Percentiles rank a stretch among this genome's conserved stretches.
Conservation (phyloP, 2,888 invertebrate genomes). For the Pachydiplax longipennis region DNA sequence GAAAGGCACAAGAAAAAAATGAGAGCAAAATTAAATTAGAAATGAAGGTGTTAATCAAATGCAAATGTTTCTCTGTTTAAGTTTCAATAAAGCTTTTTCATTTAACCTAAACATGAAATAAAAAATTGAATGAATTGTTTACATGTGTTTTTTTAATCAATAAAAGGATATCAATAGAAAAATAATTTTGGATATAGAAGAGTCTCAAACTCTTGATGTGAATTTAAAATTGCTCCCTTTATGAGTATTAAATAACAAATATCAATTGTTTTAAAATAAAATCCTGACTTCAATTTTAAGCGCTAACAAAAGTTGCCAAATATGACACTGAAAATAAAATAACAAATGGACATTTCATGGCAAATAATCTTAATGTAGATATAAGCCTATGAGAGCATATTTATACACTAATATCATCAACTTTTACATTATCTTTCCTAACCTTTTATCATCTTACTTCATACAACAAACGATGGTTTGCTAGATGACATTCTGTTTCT, state of each 20-base stretch:
- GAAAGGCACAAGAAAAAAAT: slow-evolving; percentile 19
- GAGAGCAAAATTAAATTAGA: slow-evolving; percentile 38
- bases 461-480: background rate
- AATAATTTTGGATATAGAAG: background rate
- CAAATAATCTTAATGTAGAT: no score
- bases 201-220: background rate
- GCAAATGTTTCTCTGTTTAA: background rate
- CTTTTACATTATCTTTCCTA: background rate
- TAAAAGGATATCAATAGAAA: no score
- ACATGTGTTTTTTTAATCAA: no score
- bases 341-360: background rate
- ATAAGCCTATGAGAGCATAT: no score
- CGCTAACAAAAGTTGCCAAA: no score
- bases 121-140: no score
- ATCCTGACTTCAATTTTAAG: no score
- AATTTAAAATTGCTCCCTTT: slow-evolving; percentile 40
- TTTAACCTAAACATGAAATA: no score
- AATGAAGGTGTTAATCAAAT: background rate
- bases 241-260: background rate
- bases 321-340: background rate
- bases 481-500: background rate
- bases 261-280: no score
- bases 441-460: background rate
- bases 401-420: no score
- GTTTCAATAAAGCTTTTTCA: background rate